Evolutionary conservation across 2,113 vertebrate species (phyloP), one percentile per base, ranked within the genome.

Genomic region (Leucoraja erinaceus): DNA sequence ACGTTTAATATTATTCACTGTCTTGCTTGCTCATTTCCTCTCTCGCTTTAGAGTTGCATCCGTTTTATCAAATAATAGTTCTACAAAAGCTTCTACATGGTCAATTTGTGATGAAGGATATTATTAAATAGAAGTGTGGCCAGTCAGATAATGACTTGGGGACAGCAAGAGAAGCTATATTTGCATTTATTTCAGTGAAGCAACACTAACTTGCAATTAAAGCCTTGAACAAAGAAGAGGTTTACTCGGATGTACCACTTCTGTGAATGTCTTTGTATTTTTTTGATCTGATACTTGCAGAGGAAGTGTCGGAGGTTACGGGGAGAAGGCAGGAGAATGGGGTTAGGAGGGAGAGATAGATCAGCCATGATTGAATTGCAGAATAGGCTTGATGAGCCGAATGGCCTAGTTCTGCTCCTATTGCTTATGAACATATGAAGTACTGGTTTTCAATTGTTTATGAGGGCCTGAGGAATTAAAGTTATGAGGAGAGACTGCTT

Each of bases 1-100:
- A 88, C 59, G 59, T 31, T 88, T 88, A 88, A 63, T 31, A 66
- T 88, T 88, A 88, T 63, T 88, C 83, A 88, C n/a, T 88, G 83
- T 31, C 59, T 88, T 88, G 83, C 83, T 88, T 25, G 56, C 56
- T 86, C 83, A 88, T 88, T 88, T 88, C 61, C 83, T 63, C 83
- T 31, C 59, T 88, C 83, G 9, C 59, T 88, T 88, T n/a, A 2
- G 28, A 88, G 14, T 12, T 88, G 59, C 59, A 88, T 88, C 59
- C 59, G 31, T 88, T 84, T 86, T 63, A 88, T 66, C 83, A 63
- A 86, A 63, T 66, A 63, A 28, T 88, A 63, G 59, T 88, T 88
- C n/a, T 8, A 63, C 59, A 63, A 66, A 88, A 88, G 83, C 59
- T 88, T 88, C 83, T 88, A 66, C 83, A 88, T 12, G 61, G 83